These are phyloP conservation scores for Melieria crassipennis DNA, from an alignment of 2,888 invertebrate species.

Conservation along the genomic window DNA sequence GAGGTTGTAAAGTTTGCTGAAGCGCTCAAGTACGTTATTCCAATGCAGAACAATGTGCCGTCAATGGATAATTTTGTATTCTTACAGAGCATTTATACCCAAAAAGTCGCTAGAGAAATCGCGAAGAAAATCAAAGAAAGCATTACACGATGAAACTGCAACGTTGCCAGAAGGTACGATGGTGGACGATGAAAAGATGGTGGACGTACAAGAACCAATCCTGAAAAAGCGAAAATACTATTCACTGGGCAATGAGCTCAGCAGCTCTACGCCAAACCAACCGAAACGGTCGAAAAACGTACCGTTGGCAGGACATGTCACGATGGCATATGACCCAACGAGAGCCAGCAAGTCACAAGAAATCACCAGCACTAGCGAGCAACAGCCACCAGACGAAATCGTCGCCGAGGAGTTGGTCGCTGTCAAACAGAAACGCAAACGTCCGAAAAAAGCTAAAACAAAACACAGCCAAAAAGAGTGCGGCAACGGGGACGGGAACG, in stretches of 20 bases:
- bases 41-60: background rate
- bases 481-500: too few relatives aligned
- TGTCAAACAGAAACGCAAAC: constrained; percentile 1
- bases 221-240: constrained; percentile 35
- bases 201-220: background rate
- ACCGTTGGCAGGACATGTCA: background rate
- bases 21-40: constrained; percentile 22
- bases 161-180: background rate
- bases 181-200: background rate
- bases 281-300: constrained; percentile 35
- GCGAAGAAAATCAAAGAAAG: constrained; percentile 36
- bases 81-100: constrained; percentile 41
- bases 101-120: constrained; percentile 35
- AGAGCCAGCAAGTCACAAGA: constrained; percentile 29
- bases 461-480: too few relatives aligned
- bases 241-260: constrained; percentile 18
- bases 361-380: constrained; percentile 40
- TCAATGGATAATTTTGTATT: background rate
- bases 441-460: background rate
- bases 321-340: background rate
- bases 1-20: constrained; percentile 41
- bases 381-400: background rate
- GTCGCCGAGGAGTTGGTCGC: background rate
- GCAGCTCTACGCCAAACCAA: constrained; percentile 21
- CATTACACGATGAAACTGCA: background rate